phyloP scores from a whole-genome alignment of 1,140 invertebrate species.

The Apocrypta bakeri region DNA sequence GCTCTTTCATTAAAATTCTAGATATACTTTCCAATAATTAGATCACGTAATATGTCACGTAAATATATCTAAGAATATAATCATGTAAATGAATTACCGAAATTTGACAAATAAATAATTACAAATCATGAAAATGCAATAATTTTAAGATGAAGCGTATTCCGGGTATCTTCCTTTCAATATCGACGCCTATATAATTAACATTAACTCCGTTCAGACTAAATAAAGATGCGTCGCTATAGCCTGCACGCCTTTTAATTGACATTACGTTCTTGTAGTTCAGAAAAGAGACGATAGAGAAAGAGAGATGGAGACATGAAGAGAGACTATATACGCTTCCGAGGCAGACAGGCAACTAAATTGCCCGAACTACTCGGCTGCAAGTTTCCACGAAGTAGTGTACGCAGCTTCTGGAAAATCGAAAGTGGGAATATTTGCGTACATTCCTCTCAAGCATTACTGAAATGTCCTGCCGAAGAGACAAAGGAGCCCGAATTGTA shows the following conservation, averaged over 20 bases:
- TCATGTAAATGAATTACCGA: too few relatives aligned
- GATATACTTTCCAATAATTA: too few relatives aligned
- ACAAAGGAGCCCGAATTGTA: slow-evolving; percentile 36
- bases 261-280: slow-evolving; percentile 4
- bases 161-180: too few relatives aligned
- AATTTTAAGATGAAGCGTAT: not conserved
- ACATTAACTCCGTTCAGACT: not conserved
- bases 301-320: not conserved
- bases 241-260: slow-evolving; percentile 31
- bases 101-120: too few relatives aligned
- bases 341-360: not conserved
- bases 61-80: too few relatives aligned
- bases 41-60: too few relatives aligned
- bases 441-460: slow-evolving; percentile 31
- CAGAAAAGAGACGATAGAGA: not conserved
- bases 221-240: not conserved
- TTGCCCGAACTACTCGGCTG: slow-evolving; percentile 12
- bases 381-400: not conserved
- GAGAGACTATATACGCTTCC: not conserved
- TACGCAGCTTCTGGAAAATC: slow-evolving; percentile 22
- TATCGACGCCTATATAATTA: not conserved
- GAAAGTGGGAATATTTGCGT: slow-evolving; percentile 37
- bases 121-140: not conserved
- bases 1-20: slow-evolving; percentile 3
- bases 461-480: slow-evolving; percentile 42